These are phyloP conservation scores for Cryptocephalus primarius DNA, from an alignment of 2,888 invertebrate genomes.

Conservation along the genomic window DNA sequence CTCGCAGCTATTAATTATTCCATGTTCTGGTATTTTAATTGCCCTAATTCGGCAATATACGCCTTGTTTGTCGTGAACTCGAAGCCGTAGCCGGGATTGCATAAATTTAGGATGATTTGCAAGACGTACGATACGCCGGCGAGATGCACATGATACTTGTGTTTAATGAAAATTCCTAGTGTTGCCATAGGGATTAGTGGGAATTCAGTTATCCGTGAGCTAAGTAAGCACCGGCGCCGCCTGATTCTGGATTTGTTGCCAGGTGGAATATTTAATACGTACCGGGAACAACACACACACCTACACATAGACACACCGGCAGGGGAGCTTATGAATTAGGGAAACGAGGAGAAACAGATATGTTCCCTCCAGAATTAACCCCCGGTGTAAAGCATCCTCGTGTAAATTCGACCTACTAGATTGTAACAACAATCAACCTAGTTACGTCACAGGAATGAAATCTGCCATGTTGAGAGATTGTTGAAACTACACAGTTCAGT, in stretches of 20 bases:
- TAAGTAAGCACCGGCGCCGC: conserved; percentile 1
- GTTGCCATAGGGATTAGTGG: conserved; percentile 1
- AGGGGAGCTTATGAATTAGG: no score
- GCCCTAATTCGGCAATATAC: conserved; percentile 3
- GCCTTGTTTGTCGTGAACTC: conserved; percentile 3
- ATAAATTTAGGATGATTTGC: conserved; percentile 6
- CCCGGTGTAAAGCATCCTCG: no score
- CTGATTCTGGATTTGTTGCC: conserved; percentile 2
- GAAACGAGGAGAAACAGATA: no score
- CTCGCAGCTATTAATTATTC: conserved; percentile 1
- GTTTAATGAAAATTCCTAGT: conserved; percentile 5
- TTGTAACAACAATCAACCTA: no score
- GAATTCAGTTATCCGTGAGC: conserved; percentile 3
- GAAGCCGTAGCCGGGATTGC: conserved; percentile 3
- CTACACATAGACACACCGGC: no score
- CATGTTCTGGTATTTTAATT: conserved; percentile 5
- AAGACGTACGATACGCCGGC: not conserved
- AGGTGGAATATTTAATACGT: conserved; percentile 1
- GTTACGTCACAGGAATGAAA: no score
- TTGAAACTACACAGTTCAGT: no score
- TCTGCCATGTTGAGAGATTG: no score
- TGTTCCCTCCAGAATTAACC: no score
- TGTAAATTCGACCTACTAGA: no score
- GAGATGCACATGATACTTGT: conserved; percentile 6
- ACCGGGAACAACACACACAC: no score